phyloP scores from a whole-genome alignment of 2,113 vertebrate species.

The Ivindomyrus marchei region DNA sequence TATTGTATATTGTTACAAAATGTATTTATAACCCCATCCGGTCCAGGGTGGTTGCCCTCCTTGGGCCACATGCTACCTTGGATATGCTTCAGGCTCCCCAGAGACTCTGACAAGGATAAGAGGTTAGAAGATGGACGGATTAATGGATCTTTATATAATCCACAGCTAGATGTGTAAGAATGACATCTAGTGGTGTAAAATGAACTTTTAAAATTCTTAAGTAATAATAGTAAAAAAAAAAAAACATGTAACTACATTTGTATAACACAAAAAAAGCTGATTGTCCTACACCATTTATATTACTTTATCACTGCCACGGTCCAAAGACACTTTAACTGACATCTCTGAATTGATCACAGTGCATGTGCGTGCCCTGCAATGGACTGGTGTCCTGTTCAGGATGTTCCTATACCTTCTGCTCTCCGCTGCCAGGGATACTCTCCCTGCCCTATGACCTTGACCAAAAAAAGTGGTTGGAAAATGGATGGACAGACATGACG shows the following conservation, averaged over 20 bases:
- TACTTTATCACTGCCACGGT: background rate
- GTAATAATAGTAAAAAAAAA: background rate
- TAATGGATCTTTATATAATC: background rate
- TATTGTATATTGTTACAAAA: background rate
- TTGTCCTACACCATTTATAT: background rate
- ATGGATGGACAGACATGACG: background rate
- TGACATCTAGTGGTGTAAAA: conserved; percentile 6
- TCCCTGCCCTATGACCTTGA: background rate
- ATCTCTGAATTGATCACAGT: background rate
- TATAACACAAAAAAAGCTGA: background rate
- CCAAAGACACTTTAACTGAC: background rate
- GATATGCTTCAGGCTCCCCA: background rate
- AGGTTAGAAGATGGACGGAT: background rate
- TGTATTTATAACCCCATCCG: background rate
- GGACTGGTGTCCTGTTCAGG: background rate
- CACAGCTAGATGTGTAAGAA: background rate
- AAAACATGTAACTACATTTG: background rate
- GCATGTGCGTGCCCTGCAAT: background rate
- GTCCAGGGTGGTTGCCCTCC: background rate
- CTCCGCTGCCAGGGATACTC: background rate
- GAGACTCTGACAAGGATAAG: background rate
- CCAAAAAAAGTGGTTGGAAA: background rate
- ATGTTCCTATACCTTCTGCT: background rate
- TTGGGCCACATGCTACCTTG: background rate
- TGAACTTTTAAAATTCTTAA: background rate